Evolutionary conservation across 2,797 vertebrate species (phyloP).

Genomic region (Crypturellus tataupa): DNA sequence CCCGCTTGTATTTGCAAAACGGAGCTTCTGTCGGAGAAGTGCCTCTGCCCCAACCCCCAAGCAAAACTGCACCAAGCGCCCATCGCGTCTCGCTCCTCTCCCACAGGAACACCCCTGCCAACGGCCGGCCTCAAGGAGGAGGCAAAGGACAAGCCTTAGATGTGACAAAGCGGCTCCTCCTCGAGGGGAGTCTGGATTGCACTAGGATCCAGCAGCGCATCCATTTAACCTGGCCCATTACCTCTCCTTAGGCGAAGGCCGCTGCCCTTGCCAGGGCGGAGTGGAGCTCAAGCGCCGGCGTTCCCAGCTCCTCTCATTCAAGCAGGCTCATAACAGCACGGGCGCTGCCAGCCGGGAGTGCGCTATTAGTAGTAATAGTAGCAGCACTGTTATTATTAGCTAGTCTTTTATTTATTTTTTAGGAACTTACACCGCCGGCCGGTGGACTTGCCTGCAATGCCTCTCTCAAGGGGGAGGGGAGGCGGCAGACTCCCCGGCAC

Average conservation of each 20-base stretch:
- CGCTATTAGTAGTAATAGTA: slow-evolving; percentile 26
- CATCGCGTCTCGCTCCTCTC: neutral
- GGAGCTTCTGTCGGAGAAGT: neutral
- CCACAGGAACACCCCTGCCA: neutral
- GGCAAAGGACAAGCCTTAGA: neutral
- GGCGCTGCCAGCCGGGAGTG: slow-evolving; percentile 4
- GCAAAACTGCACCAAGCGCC: neutral
- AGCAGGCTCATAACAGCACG: neutral
- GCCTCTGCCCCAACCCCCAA: neutral
- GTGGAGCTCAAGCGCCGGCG: neutral
- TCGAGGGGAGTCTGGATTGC: fast-evolving
- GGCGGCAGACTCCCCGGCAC: slow-evolving; percentile 40
- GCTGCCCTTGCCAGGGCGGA: neutral
- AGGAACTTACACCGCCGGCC: slow-evolving; percentile 39
- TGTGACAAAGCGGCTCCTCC: neutral
- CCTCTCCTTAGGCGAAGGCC: neutral
- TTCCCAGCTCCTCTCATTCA: neutral
- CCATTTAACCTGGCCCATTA: neutral
- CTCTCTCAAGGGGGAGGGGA: neutral
- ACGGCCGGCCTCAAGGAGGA: neutral
- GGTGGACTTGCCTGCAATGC: slow-evolving; percentile 42
- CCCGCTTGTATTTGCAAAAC: neutral
- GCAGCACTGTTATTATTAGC: slow-evolving; percentile 67
- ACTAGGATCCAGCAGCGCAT: neutral
- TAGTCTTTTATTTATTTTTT: slow-evolving; percentile 48